phyloP scores from a whole-genome alignment of 2,797 vertebrate genomes.

The Pyrrhura leucotis region DNA sequence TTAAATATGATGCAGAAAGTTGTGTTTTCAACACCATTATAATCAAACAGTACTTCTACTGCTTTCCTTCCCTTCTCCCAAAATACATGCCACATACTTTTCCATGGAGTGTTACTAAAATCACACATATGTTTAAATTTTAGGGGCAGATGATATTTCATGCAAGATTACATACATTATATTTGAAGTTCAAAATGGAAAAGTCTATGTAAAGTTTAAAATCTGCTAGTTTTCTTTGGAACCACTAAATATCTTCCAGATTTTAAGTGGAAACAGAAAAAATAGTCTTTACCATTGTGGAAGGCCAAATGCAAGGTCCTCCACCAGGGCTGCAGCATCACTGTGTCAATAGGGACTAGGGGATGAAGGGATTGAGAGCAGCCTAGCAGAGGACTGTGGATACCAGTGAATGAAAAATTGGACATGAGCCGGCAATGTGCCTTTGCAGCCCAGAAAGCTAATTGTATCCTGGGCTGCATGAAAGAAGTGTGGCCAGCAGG shows the following conservation, averaged over 20 bases:
- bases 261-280: not conserved
- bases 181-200: not conserved
- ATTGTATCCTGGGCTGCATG: fast-evolving
- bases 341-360: not conserved
- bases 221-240: not conserved
- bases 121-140: fast-evolving
- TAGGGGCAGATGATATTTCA: not conserved
- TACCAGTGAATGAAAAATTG: not conserved
- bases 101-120: not conserved
- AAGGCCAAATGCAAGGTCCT: not conserved
- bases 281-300: not conserved
- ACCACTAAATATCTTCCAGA: not conserved
- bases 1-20: not conserved
- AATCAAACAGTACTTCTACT: not conserved
- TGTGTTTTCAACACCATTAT: not conserved
- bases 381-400: fast-evolving
- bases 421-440: fast-evolving
- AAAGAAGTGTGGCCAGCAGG: not conserved
- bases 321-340: fast-evolving
- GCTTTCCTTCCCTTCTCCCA: not conserved
- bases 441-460: not conserved
- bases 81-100: not conserved
- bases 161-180: not conserved
- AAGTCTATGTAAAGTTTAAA: not conserved
- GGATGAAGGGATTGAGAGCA: not conserved